These are phyloP conservation scores for Donacobius atricapilla DNA, from an alignment of 2,113 vertebrate species.

Conservation along the genomic window DNA sequence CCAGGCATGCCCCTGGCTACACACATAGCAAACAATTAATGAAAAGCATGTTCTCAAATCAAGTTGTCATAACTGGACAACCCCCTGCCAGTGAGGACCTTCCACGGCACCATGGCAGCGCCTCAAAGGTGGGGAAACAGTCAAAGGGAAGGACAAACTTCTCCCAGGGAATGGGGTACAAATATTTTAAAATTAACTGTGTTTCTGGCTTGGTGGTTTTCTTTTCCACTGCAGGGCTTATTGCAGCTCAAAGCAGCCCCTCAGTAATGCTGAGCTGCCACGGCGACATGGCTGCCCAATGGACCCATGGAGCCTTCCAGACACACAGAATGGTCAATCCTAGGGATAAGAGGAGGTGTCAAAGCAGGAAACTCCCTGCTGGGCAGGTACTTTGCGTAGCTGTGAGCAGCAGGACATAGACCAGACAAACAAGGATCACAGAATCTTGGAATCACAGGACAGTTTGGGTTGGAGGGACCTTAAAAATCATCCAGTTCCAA, in stretches of 20 bases:
- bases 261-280: background rate
- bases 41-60: background rate
- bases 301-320: background rate
- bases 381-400: background rate
- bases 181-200: background rate
- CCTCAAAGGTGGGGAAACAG: background rate
- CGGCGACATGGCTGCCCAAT: background rate
- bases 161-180: background rate
- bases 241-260: background rate
- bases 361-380: background rate
- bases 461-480: background rate
- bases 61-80: background rate
- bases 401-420: background rate
- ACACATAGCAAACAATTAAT: background rate
- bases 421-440: background rate
- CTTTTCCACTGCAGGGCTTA: background rate
- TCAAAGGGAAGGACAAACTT: background rate
- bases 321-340: background rate
- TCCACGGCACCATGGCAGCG: rapidly evolving
- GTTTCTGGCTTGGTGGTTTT: background rate
- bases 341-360: too few species aligned
- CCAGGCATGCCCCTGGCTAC: background rate
- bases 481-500: background rate
- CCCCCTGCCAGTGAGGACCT: background rate
- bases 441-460: background rate